A percentile compares a stretch with the other conserved stretches of the same genome.
These are phyloP conservation scores for Lepus timidus DNA, from an alignment of 2,113 vertebrate species.

Conservation along the genomic window DNA sequence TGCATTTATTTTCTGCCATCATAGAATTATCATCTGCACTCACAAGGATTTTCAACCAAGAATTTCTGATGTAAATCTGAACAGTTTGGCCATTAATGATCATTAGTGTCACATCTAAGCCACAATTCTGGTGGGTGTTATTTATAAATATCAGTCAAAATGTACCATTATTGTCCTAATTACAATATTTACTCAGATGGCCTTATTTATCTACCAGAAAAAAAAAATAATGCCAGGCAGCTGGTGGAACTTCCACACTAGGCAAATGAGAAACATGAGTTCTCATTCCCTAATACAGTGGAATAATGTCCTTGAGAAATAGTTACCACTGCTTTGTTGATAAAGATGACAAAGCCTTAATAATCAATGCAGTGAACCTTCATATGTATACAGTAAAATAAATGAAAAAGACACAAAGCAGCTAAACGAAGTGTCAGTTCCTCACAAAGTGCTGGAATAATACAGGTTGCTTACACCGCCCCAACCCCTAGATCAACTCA, in stretches of 20 bases:
- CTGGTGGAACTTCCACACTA: slow-evolving; percentile 73
- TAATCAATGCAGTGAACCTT: not conserved
- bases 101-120: slow-evolving; percentile 78
- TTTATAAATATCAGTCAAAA: slow-evolving; percentile 84
- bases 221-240: slow-evolving; percentile 68
- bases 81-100: slow-evolving; percentile 81
- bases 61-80: slow-evolving; percentile 78
- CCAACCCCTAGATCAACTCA: not conserved
- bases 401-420: slow-evolving; percentile 7
- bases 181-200: slow-evolving; percentile 81
- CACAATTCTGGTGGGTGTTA: slow-evolving; percentile 75
- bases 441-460: not conserved
- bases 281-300: not conserved
- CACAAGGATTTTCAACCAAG: slow-evolving; percentile 70
- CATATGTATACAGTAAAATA: not conserved
- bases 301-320: slow-evolving; percentile 17
- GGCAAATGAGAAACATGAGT: slow-evolving; percentile 44
- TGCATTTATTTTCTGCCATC: slow-evolving; percentile 65
- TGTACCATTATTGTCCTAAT: slow-evolving; percentile 79
- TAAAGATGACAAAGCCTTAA: not conserved
- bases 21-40: not conserved
- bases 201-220: slow-evolving; percentile 71
- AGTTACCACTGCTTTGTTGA: not conserved
- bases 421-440: not conserved
- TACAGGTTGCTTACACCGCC: fast-evolving